Evolutionary conservation across 92 coral and sea anemone genomes (phyloP), one percentile per base, ranked within the genome.

Genomic region (Parazoanthus swiftii): DNA sequence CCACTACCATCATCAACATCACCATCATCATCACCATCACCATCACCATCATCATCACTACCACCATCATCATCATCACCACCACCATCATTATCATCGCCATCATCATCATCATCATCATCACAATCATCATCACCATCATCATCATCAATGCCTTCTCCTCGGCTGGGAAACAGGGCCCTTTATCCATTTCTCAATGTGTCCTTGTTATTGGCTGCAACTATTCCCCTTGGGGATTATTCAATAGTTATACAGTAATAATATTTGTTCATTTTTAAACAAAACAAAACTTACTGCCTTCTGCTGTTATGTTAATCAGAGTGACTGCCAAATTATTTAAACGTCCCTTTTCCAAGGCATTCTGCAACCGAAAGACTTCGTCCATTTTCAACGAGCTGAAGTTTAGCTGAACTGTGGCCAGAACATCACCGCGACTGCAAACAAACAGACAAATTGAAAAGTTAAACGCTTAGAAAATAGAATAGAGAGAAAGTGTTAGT

Each of bases 231-330:
- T 39, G 42, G 42, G 42, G 42, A 48, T 48, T 6, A 48, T 48
- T 48, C 11, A 48, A 71, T 36, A 26, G 15, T 10, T 36, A 10
- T 26, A 25, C 3, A 6, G 36, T 71, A 9, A 8, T n/a, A 23
- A 54, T 2, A 54, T 15, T 11, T 13, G 3, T 54, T 2, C 9
- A 0, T 51, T 74, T 16, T 35, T 35, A 37, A 74, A 35, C 11
- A 71, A 36, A 0, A 1, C 29, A 3, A 37, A 37, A 76, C 80
- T 76, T 39, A 76, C 80, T 76, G 80, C 80, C 80, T 38, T 76
- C 51, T 76, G 80, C 80, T 76, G 80, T 76, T 76, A 76, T 76
- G 80, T 76, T 76, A 39, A 76, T 43, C 80, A 76, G 48, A 37
- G 51, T 76, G 51, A 7, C 80, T 76, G 33, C 80, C 23, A 76